Evolutionary conservation across 1,140 invertebrate genomes (phyloP), one percentile per base, ranked within the genome.

Genomic region (Doryteuthis pealeii): DNA sequence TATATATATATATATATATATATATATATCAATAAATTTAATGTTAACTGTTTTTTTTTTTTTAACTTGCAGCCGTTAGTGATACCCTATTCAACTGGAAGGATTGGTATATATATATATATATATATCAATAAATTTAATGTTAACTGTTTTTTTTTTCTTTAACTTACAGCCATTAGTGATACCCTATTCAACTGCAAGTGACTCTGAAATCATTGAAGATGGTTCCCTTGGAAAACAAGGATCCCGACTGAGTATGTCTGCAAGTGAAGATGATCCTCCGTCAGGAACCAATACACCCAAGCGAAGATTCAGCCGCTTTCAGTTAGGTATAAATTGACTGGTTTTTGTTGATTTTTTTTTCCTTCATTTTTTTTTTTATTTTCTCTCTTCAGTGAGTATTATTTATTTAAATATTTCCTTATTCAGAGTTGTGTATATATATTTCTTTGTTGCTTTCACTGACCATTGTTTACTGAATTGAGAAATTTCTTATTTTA

Each of bases 161-260:
- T 62, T 22, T n/a, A 0, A 30, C n/a, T 68, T 76, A 26, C 68
- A 79, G 82, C 79, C 80, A 12, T 71, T 83, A 58, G 78, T 82
- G 71, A 74, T 80, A 58, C 81, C 77, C 18, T 73, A 78, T 54
- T 77, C 81, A 73, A 80, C 84, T 12, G 84, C 82, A 12, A 87
- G 86, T 79, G 86, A 87, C 73, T 84, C 85, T 8, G 86, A 87
- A 72, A 72, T 84, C 4, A 71, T 85, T 14, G 85, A 86, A 40
- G 85, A 87, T 43, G 45, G 77, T 18, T 70, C 71, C 18, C 76
- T 77, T 33, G 74, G 77, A 18, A 81, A 81, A 45, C 78, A 82
- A 35, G 83, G 84, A 70, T 84, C 83, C 3, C 73, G 84, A 18
- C 79, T 83, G 10, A 85, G 84, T 75, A 83, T 86, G 30, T 83